A percentile compares a stretch with the other conserved stretches of the same genome.
Evolutionary conservation across 2,888 invertebrate genomes (phyloP).

Genomic region (Oxyscelio sp.): DNA sequence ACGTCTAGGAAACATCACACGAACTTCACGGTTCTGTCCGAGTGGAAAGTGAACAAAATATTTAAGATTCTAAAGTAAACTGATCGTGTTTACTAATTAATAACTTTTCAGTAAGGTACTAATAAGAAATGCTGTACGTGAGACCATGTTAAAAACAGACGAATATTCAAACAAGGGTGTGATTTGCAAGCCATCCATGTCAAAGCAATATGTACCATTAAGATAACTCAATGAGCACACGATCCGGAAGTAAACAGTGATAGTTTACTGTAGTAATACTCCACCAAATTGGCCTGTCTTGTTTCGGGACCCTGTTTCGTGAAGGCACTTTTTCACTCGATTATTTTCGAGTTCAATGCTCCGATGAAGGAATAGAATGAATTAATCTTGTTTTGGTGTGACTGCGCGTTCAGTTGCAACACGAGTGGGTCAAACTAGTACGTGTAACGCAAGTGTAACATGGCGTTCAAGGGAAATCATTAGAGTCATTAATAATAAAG

Average conservation of each 20-base stretch:
- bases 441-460: background rate
- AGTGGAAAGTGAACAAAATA: no score
- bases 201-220: slow-evolving; percentile 38
- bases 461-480: background rate
- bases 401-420: background rate
- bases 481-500: background rate
- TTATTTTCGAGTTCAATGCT: background rate
- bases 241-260: slow-evolving; percentile 42
- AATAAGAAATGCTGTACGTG: no score
- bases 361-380: slow-evolving; percentile 10
- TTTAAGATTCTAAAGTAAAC: no score
- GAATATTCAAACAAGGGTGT: slow-evolving; percentile 9
- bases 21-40: no score
- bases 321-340: background rate
- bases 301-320: background rate
- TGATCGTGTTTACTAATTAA: slow-evolving; percentile 2
- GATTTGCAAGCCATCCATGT: slow-evolving; percentile 10
- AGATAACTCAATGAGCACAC: slow-evolving; percentile 33
- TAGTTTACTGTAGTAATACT: slow-evolving; percentile 8
- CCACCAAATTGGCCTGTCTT: slow-evolving; percentile 1
- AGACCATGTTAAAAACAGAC: no score
- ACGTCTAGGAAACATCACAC: no score
- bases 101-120: background rate
- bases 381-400: slow-evolving; percentile 7
- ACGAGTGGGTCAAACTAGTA: background rate